Percentiles rank a stretch among this genome's conserved stretches.
phyloP scores from a whole-genome alignment of 2,113 vertebrate genomes.

The Oceanites oceanicus region DNA sequence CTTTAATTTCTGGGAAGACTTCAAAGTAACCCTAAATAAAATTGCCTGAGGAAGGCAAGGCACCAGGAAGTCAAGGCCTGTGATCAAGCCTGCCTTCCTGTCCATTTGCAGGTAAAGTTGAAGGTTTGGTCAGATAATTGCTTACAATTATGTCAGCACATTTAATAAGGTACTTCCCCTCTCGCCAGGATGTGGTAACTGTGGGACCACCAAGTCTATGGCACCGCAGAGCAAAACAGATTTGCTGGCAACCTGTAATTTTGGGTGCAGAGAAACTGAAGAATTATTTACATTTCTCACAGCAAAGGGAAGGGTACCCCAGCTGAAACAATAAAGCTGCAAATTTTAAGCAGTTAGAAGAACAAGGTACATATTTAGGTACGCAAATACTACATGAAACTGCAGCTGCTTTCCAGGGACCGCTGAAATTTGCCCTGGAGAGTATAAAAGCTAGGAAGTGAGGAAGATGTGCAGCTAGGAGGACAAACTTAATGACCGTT shows the following conservation, averaged over 20 bases:
- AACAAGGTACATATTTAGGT: neutral
- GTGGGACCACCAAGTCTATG: neutral
- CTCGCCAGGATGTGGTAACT: neutral
- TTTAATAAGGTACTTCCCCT: neutral
- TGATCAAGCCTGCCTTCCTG: neutral
- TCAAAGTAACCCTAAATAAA: neutral
- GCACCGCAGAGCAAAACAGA: neutral
- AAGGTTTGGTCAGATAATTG: conserved; percentile 15
- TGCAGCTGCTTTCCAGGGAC: neutral
- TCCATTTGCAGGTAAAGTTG: conserved; percentile 6
- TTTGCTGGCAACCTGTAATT: neutral
- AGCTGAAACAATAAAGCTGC: neutral
- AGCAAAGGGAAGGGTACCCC: neutral
- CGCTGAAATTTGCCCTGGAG: neutral
- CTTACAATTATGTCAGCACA: neutral
- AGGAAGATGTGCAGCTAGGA: neutral
- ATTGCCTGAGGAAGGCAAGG: neutral
- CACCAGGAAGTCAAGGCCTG: neutral
- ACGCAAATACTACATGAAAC: neutral
- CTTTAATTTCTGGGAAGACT: neutral
- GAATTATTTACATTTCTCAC: neutral
- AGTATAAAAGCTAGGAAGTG: neutral
- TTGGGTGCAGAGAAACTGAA: neutral
- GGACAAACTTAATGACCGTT: neutral
- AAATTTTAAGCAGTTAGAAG: neutral